Evolutionary conservation across 1,140 invertebrate species (phyloP).

Genomic region (Planococcus citri): DNA sequence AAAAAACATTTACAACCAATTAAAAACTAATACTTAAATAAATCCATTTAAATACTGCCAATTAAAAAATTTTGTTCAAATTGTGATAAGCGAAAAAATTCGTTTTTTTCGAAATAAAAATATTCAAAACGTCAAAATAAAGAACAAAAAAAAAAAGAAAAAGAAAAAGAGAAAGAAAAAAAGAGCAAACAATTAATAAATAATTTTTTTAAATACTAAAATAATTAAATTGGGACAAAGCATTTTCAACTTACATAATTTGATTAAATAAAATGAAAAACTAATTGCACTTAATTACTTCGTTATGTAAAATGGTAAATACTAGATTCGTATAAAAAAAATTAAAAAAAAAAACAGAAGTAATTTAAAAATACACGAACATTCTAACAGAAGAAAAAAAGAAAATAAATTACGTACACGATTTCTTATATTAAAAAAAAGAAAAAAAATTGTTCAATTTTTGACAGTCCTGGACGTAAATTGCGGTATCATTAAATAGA

Average conservation of each 20-base stretch:
- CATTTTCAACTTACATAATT: neutral
- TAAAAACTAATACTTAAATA: neutral
- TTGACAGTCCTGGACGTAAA: neutral
- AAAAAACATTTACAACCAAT: neutral
- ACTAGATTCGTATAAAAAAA: neutral
- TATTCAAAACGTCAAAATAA: neutral
- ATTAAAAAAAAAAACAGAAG: neutral
- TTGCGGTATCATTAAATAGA: neutral
- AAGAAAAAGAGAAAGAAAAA: no score
- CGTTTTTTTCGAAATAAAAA: neutral
- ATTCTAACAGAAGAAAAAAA: neutral
- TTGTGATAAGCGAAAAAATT: neutral
- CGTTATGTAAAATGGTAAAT: neutral
- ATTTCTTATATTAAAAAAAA: neutral
- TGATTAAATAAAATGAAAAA: slow-evolving; percentile 1
- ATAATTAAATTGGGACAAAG: neutral
- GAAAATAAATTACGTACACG: neutral
- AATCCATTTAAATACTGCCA: neutral
- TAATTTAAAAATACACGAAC: neutral
- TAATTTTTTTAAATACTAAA: neutral
- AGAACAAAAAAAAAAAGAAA: neutral
- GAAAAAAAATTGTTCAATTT: neutral
- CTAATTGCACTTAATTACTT: neutral
- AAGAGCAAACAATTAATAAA: neutral
- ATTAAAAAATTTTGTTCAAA: neutral